Conservation (phyloP, 2,113 vertebrate genomes). For the Mesoclemmys tuberculata region DNA sequence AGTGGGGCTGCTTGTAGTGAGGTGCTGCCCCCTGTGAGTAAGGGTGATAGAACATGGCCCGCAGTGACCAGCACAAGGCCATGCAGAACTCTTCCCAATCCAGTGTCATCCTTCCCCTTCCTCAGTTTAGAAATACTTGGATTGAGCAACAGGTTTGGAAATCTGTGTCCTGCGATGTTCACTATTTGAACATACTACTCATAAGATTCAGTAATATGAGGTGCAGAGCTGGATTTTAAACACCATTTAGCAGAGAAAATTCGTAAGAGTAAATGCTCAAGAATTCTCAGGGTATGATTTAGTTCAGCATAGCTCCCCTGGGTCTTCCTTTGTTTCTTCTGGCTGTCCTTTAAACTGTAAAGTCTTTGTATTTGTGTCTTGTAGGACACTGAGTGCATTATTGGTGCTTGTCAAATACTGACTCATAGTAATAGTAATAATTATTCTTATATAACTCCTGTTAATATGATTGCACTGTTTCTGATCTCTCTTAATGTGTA, state of each 20-base stretch:
- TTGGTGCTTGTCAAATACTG: background rate
- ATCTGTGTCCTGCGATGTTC: background rate
- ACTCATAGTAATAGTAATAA: background rate
- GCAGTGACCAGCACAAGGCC: background rate
- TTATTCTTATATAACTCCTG: background rate
- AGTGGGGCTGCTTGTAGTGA: background rate
- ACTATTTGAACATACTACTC: background rate
- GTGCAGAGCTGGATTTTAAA: background rate
- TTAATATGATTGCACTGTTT: background rate
- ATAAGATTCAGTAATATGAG: background rate
- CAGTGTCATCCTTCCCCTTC: background rate
- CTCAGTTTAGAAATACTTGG: background rate
- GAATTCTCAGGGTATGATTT: background rate
- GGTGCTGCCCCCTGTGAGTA: background rate
- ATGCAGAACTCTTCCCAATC: background rate
- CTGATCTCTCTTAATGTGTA: background rate
- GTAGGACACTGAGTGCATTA: background rate
- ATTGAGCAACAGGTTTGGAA: background rate
- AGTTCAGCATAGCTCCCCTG: background rate
- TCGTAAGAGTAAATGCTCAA: background rate
- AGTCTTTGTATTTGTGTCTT: background rate
- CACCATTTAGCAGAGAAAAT: background rate
- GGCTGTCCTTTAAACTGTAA: background rate
- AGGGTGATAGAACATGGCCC: background rate
- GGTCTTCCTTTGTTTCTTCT: background rate